These are phyloP conservation scores for Aphidoletes aphidimyza DNA, from an alignment of 2,888 invertebrate species.

Conservation along the genomic window DNA sequence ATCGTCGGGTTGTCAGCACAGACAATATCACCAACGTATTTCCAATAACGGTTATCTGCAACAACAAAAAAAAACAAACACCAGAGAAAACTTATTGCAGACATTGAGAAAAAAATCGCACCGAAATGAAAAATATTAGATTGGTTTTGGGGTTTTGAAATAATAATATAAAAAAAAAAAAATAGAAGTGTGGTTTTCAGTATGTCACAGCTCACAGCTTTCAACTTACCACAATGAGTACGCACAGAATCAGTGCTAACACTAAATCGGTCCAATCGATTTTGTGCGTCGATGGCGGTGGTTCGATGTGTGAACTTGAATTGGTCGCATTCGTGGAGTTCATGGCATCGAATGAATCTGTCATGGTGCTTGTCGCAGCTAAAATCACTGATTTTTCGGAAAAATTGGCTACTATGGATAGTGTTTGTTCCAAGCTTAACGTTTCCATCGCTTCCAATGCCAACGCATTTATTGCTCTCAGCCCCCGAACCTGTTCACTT, in stretches of 20 bases:
- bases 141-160: neutral
- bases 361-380: neutral
- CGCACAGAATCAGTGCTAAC: constrained; percentile 67
- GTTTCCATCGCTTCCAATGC: no score
- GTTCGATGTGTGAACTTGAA: neutral
- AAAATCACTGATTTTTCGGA: constrained; percentile 19
- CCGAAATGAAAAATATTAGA: neutral
- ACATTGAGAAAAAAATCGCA: neutral
- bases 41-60: constrained; percentile 81
- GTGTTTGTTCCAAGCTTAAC: neutral
- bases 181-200: no score
- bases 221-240: constrained; percentile 38
- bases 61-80: constrained; percentile 60
- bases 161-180: neutral
- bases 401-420: neutral
- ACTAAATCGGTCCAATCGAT: constrained; percentile 53
- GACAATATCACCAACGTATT: constrained; percentile 91
- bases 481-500: neutral
- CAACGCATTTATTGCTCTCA: neutral
- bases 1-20: constrained; percentile 84
- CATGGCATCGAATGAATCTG: neutral
- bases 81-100: neutral
- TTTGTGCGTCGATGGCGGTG: neutral
- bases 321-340: neutral
- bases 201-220: neutral